Conservation (phyloP, 2,888 invertebrate species). For the Caenorhabditis plicata region DNA sequence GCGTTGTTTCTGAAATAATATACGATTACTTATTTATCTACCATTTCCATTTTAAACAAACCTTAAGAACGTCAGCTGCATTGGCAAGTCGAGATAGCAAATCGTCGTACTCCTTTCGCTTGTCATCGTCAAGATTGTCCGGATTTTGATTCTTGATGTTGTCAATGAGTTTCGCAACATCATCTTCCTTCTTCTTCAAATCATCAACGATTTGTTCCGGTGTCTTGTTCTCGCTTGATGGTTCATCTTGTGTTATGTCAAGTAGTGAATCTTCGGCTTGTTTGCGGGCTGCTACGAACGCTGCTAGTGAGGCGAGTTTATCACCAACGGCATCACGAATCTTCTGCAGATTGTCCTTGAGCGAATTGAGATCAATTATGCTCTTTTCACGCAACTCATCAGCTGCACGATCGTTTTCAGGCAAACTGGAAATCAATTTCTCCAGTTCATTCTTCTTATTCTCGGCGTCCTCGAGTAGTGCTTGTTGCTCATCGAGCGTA, state of each 20-base stretch:
- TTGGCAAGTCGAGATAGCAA: slow-evolving; percentile 37
- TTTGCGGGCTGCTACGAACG: slow-evolving; percentile 45
- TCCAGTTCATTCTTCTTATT: slow-evolving; percentile 35
- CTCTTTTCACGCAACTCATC: slow-evolving; percentile 42
- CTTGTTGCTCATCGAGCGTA: slow-evolving; percentile 36
- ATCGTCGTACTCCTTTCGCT: slow-evolving; percentile 30
- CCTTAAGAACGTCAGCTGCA: slow-evolving; percentile 36
- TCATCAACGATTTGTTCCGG: slow-evolving; percentile 34
- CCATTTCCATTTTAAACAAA: background rate
- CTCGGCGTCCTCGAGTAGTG: slow-evolving; percentile 38
- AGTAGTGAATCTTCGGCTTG: slow-evolving; percentile 41
- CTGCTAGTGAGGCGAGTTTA: slow-evolving; percentile 46
- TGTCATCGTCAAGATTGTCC: slow-evolving; percentile 34
- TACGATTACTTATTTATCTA: background rate
- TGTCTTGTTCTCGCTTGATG: slow-evolving; percentile 8
- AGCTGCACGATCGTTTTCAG: slow-evolving; percentile 30
- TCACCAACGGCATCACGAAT: slow-evolving; percentile 45
- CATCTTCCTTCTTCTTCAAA: slow-evolving; percentile 26
- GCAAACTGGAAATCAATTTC: slow-evolving; percentile 32
- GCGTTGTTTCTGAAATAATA: slow-evolving; percentile 22
- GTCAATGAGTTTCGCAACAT: slow-evolving; percentile 21
- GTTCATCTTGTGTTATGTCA: slow-evolving; percentile 19
- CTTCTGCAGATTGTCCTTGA: slow-evolving; percentile 40
- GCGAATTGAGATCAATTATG: slow-evolving; percentile 42
- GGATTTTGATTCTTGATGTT: slow-evolving; percentile 19